A percentile compares a stretch with the other conserved stretches of the same genome.
Conservation (phyloP, 2,888 invertebrate species). For the Caenorhabditis becei region DNA sequence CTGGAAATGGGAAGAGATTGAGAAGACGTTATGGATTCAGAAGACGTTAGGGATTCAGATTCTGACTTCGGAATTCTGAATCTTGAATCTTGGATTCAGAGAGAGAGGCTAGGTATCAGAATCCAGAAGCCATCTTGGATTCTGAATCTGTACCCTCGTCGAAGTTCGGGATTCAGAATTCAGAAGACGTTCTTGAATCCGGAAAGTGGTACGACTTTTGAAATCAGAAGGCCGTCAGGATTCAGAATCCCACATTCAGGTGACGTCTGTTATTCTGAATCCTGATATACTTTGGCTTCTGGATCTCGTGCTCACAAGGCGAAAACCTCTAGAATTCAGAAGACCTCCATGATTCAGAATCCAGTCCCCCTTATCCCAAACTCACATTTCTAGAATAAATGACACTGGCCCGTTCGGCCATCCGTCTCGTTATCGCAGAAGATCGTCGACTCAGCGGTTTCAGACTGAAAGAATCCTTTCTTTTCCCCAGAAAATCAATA, state of each 20-base stretch:
- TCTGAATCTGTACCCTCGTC: neutral
- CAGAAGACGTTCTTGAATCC: neutral
- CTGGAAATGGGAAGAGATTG: slow-evolving; percentile 31
- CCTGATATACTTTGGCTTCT: too few relatives aligned
- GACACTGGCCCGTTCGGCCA: slow-evolving; percentile 56
- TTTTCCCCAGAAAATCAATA: neutral
- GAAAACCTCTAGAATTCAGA: too few relatives aligned
- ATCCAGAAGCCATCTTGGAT: too few relatives aligned
- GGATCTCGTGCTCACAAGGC: too few relatives aligned
- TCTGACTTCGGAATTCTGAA: neutral
- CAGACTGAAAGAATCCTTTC: slow-evolving; percentile 20
- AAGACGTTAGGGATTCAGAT: neutral
- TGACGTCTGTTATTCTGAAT: too few relatives aligned
- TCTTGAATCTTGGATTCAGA: too few relatives aligned
- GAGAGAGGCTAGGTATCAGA: too few relatives aligned
- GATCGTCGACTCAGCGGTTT: slow-evolving; percentile 59
- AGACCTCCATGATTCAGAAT: too few relatives aligned
- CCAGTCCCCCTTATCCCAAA: too few relatives aligned
- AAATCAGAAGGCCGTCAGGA: too few relatives aligned
- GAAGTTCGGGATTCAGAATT: slow-evolving; percentile 1
- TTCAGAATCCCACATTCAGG: too few relatives aligned
- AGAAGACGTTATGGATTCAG: neutral
- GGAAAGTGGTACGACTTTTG: too few relatives aligned
- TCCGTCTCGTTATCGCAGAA: slow-evolving; percentile 59
- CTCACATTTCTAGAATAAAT: slow-evolving; percentile 63